Evolutionary conservation across 2,888 invertebrate species (phyloP), one percentile per base, ranked within the genome.

Genomic region (Eurytoma adleriae): DNA sequence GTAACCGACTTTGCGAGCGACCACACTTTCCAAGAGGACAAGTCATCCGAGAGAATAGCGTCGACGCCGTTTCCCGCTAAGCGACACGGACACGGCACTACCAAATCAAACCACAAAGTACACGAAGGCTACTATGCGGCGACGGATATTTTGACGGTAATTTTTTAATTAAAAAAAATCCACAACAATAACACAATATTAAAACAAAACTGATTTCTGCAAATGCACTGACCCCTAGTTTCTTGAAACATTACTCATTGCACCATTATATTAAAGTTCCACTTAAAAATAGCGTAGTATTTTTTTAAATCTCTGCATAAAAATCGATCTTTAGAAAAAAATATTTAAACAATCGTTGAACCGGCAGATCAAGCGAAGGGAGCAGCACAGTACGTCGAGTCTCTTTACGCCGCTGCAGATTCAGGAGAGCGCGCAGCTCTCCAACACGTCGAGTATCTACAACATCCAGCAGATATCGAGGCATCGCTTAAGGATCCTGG

Each of bases 401-500:
- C 93, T 94, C 76, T 95, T 95, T 90, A 95, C 95, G 40, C 94
- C 95, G 62, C 93, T 95, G 88, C 94, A 94, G 90, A 92, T 95
- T 84, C 95, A 95, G 50, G 96, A 96, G 89, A 86, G 85, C 73
- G 83, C 83, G 61, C 85, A 85, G 66, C 84, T 87, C n/a, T 85
- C 88, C 27, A 87, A 87, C 62, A 85, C 87, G 14, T 85, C 88
- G 48, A 87, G 87, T 52, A 85, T 88, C 20, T 87, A 85, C 81
- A 87, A 89, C 54, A 87, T 90, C 57, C 89, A 87, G 68, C 89
- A 88, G 24, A 95, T 97, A 90, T 96, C 96, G 85, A 93, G 96
- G 89, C 96, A 96, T 91, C 94, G 96, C 91, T 93, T 97, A 87
- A 93, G 96, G 89, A 95, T 96, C 86, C 92, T 96, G 83, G 96